Base-by-base conservation (phyloP, 2,113 vertebrate species). In the Columba livia region DNA sequence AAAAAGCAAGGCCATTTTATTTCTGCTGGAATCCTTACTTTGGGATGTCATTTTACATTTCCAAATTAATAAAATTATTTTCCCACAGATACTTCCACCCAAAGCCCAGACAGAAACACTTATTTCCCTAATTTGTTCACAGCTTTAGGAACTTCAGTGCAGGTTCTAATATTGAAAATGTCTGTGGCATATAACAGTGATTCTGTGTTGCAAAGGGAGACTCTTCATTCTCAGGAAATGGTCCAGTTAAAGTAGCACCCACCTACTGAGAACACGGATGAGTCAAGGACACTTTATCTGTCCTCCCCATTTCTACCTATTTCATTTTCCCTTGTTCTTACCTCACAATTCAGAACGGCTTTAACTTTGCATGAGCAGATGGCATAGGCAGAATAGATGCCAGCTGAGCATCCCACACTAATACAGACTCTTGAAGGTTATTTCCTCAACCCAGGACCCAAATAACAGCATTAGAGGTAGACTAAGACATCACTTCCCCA, bases 361-460 rank as follows among this genome's bases (percentile, higher is more conserved):
- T 65, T 79, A n/a, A 17, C 40, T 44, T 34, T 42, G 11, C 20
- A 16, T 7, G 14, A 48, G 44, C 53, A 77, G 61, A 17, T 36
- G 15, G 18, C 54, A 72, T 4, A 53, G 64, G 10, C n/a, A 47
- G 62, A 62, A 24, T 0, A 51, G 56, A 15, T n/a, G 13, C 17
- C 57, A 47, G 51, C 16, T 66, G 50, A 83, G 75, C 47, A 80
- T 9, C 56, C 62, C 75, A 40, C 54, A 28, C 0, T 4, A 24
- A 4, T 1, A 15, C 0, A 64, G 60, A 6, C 16, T 62, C 19
- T 17, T 18, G 32, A 67, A 60, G 42, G 77, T 23, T 24, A 2
- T 16, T 88, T 48, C 64, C 58, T 86, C 83, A 29, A 47, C 4
- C 47, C 65, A 34, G 64, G 15, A 16, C 31, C 34, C 54, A 13